Evolutionary conservation across 2,113 vertebrate genomes (phyloP), one percentile per base, ranked within the genome.

Genomic region (Zapus hudsonius): DNA sequence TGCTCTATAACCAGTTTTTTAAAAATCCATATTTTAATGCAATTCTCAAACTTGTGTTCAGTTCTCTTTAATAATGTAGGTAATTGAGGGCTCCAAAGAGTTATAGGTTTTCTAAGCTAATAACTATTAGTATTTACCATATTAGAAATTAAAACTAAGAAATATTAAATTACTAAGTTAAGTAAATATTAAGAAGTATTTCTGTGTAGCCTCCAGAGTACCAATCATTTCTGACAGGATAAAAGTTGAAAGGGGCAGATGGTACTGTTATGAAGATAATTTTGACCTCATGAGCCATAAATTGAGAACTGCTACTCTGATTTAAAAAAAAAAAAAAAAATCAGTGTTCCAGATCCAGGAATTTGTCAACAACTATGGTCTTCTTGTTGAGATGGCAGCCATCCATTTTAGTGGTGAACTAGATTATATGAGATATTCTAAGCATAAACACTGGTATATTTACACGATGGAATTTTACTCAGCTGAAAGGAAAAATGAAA

Each of bases 111-210:
- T 57, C 15, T 78, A 80, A 33, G 23, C 55, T 81, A n/a, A 33
- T 72, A 83, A 23, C 40, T 92, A 1, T 92, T 42, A 80, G 19
- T 84, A 67, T 40, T 82, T 92, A 74, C 29, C 33, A 40, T 78
- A 66, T 83, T 75, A 89, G 38, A 86, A 44, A 55, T 47, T 75
- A 47, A 89, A 80, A 79, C 47, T 81, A 63, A 82, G 66, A 79
- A 95, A 38, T 93, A 80, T 70, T 89, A 57, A 75, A 69, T 81
- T 93, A 74, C 4, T 40, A 72, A 72, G 23, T n/a, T n/a, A n/a
- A n/a, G n/a, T 66, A n/a, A n/a, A 63, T 25, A 27, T 9, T 15
- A 66, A 15, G 29, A 33, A 27, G 9, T 25, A 63, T 27, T 63
- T 63, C n/a, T 36, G 75, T 38, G 2, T 72, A 72, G 9, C 64